Evolutionary conservation across 2,797 vertebrate species (phyloP), one percentile per base, ranked within the genome.

Genomic region (Hydrocynus forskahlii): DNA sequence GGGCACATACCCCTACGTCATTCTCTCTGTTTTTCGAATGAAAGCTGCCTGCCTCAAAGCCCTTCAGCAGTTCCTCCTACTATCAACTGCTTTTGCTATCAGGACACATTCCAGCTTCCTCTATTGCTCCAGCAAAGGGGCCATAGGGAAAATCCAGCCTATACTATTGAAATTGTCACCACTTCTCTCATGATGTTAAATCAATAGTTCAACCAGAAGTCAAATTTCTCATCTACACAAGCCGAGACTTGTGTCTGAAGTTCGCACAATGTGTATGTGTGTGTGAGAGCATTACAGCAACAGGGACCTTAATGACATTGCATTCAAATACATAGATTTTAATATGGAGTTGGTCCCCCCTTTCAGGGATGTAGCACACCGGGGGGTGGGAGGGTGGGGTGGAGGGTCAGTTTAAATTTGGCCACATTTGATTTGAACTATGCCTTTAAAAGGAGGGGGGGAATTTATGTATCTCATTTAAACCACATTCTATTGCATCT

Each of bases 21-120:
- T n/a, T 35, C 21, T 54, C 21, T 25, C 7, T 50, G 48, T 68
- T 78, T 78, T 57, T n/a, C 86, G 74, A 79, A 85, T 52, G 83
- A 82, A 78, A 86, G 63, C 86, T 87, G 88, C 88, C 91, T 90
- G 83, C 89, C 90, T 55, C 86, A 83, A 91, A 88, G 88, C 80
- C 85, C 89, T 88, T 88, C 84, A 85, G 89, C 89, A 81, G 75
- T 43, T 73, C 86, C 80, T 80, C 86, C 79, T 78, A 12, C 85
- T 52, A 69, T 76, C 81, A 48, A 43, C 75, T 76, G 71, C 54
- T 84, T 81, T 76, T 29, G 57, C 76, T 75, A 80, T 83, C 76
- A 83, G 80, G 40, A 68, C 85, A 72, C 66, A 66, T 40, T 76
- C 76, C 71, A 17, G 66, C 85, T 88, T 91, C 84, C 48, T 85